Base-by-base conservation (phyloP, 53 echinoderm and acorn worm species). In the Antedon mediterranea region DNA sequence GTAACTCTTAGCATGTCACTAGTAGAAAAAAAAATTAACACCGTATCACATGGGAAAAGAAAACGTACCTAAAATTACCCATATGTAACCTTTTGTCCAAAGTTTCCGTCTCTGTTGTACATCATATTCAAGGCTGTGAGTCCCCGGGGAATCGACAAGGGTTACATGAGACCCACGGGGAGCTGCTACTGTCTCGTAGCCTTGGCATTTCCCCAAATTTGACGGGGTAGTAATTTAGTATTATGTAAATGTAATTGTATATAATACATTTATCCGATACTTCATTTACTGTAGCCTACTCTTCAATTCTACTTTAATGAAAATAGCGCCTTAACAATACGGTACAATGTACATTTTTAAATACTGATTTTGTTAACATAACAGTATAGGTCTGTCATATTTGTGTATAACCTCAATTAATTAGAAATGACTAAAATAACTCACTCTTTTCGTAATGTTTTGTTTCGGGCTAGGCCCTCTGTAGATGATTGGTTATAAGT, bases 21-120 rank as follows among this genome's bases (percentile, higher is more conserved):
- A 26, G 57, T n/a, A n/a, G 57, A 26, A 18, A 37, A 57, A 57
- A 57, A 57, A 57, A 57, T 57, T 57, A 57, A 57, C 57, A 57
- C 57, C 57, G 23, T 18, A 57, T 57, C 57, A 26, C 57, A 57
- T 18, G 57, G 57, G 57, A 57, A 11, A 18, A 13, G 3, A 57
- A 8, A 57, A 57, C 57, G 57, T 57, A 57, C 57, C 57, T 57
- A 57, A 57, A 57, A 57, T 57, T 57, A 57, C 57, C 57, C 57
- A 57, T 57, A 57, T 57, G 57, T 57, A 57, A 57, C 57, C 57
- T 57, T 57, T 57, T 57, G 57, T 57, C 57, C 57, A 57, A 57
- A 57, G 57, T 57, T 57, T 57, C 57, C 57, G 57, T 26, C 57
- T 57, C 57, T 57, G 57, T 57, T 57, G 57, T 57, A 57, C 57